These are phyloP conservation scores for Pitangus sulphuratus DNA, from an alignment of 2,797 vertebrate species.

Conservation along the genomic window DNA sequence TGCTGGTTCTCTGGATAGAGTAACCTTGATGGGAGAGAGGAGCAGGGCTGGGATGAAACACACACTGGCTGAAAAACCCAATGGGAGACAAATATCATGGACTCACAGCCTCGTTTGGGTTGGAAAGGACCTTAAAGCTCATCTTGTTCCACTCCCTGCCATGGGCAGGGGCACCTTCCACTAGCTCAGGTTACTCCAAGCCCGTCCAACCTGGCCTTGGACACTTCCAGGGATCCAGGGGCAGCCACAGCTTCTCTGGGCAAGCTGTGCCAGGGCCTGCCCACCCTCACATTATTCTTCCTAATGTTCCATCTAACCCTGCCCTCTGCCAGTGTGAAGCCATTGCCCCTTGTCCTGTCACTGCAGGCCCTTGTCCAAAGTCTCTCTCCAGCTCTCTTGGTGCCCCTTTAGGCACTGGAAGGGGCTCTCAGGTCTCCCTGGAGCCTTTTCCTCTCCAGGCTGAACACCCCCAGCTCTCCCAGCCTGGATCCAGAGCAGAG, in stretches of 20 bases:
- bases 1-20: background rate
- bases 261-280: background rate
- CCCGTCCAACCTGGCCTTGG: fast-evolving
- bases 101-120: background rate
- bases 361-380: no score
- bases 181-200: fast-evolving
- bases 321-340: fast-evolving
- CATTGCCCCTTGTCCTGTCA: background rate
- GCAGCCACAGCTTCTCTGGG: background rate
- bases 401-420: background rate
- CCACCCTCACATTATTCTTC: background rate
- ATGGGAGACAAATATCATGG: background rate
- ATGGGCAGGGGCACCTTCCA: background rate
- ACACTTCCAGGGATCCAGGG: background rate
- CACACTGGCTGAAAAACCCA: background rate
- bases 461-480: background rate
- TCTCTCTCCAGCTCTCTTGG: background rate
- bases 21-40: background rate
- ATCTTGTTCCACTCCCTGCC: background rate
- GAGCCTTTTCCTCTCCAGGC: background rate
- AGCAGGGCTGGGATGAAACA: background rate
- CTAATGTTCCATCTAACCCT: background rate
- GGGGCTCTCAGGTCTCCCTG: background rate
- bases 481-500: background rate
- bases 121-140: background rate